These are phyloP conservation scores for Xanthia togata DNA, from an alignment of 2,888 invertebrate species.

Conservation along the genomic window DNA sequence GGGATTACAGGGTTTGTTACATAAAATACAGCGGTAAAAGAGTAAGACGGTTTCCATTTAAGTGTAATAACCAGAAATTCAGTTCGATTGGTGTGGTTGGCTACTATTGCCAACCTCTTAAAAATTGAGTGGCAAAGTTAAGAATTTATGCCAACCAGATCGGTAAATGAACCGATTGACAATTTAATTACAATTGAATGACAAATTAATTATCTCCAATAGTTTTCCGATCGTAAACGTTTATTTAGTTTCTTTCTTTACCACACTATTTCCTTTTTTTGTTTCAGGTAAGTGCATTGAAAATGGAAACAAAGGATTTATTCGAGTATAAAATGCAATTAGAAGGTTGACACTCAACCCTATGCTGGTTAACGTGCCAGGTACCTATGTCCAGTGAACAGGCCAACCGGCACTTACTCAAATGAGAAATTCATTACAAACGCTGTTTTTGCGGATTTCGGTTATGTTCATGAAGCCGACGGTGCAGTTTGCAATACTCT, in stretches of 20 bases:
- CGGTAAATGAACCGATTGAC: slow-evolving; percentile 1
- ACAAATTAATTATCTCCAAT: slow-evolving; percentile 8
- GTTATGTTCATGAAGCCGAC: slow-evolving; percentile 61
- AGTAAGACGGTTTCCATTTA: slow-evolving; percentile 35
- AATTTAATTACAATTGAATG: too few species aligned
- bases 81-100: neutral
- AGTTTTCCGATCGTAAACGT: neutral
- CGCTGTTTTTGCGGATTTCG: slow-evolving; percentile 67
- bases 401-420: slow-evolving; percentile 60
- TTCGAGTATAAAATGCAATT: slow-evolving; percentile 47
- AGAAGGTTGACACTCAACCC: slow-evolving; percentile 50
- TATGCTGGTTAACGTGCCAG: slow-evolving; percentile 41
- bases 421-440: slow-evolving; percentile 62
- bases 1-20: slow-evolving; percentile 49
- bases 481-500: slow-evolving; percentile 59
- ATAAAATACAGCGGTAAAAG: slow-evolving; percentile 46
- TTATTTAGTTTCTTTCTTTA: neutral
- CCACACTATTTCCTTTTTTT: slow-evolving; percentile 43
- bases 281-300: slow-evolving; percentile 68
- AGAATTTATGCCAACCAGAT: slow-evolving; percentile 5
- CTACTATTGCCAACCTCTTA: slow-evolving; percentile 11
- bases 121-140: slow-evolving; percentile 10
- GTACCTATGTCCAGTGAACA: slow-evolving; percentile 55
- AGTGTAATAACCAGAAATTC: slow-evolving; percentile 6
- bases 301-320: slow-evolving; percentile 39